Percentiles rank a stretch among this genome's conserved stretches.
Evolutionary conservation across 1,140 invertebrate genomes (phyloP).

Genomic region (Laupala kohalensis): DNA sequence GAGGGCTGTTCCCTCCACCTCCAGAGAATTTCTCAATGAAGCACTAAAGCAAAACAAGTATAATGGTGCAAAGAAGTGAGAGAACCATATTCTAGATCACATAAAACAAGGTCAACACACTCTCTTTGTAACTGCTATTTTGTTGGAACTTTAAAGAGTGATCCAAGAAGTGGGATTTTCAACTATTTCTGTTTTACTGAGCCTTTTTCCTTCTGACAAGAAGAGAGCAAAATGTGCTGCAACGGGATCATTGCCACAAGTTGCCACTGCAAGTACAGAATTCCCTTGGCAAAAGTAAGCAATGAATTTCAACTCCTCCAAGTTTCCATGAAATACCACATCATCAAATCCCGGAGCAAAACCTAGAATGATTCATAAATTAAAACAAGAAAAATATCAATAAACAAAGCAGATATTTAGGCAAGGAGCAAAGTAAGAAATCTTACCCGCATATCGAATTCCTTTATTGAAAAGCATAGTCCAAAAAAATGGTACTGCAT

Average conservation of each 20-base stretch:
- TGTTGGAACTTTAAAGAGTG: too few relatives aligned
- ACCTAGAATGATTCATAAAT: conserved; percentile 30
- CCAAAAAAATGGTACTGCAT: conserved; percentile 84
- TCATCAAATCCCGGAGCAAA: conserved; percentile 56
- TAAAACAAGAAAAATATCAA: neutral
- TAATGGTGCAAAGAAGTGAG: too few relatives aligned
- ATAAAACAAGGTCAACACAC: too few relatives aligned
- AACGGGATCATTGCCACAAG: conserved; percentile 68
- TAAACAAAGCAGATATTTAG: neutral
- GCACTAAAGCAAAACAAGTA: too few relatives aligned
- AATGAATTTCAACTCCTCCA: conserved; percentile 66
- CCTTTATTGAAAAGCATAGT: conserved; percentile 77
- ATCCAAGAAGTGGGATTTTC: conserved; percentile 44
- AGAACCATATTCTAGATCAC: too few relatives aligned
- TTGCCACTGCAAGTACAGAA: conserved; percentile 65
- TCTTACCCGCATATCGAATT: conserved; percentile 62
- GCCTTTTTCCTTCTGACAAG: conserved; percentile 46
- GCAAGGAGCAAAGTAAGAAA: neutral
- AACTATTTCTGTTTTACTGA: conserved; percentile 45
- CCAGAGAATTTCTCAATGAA: too few relatives aligned
- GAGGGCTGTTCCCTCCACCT: too few relatives aligned
- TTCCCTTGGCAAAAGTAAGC: conserved; percentile 64
- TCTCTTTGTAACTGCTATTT: too few relatives aligned
- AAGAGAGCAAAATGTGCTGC: conserved; percentile 75
- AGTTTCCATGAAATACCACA: conserved; percentile 61